Conservation (phyloP, 2,888 invertebrate genomes). For the Agapetus fuscipes region DNA sequence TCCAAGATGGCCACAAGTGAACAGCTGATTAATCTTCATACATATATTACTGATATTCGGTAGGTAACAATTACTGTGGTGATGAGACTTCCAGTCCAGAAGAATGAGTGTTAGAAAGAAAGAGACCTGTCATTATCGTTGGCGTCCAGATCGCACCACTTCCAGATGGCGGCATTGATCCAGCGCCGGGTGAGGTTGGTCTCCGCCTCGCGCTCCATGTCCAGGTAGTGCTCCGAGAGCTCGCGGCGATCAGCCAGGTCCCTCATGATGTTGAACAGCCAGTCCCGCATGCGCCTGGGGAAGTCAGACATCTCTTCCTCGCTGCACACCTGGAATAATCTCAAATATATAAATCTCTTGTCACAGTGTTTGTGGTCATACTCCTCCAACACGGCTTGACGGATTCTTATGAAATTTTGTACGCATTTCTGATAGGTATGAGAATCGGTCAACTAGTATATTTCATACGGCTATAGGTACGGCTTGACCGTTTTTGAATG, state of each 20-base stretch:
- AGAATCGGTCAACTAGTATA: neutral
- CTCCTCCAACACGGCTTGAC: too few relatives aligned
- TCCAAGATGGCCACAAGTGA: too few relatives aligned
- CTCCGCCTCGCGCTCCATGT: conserved; percentile 86
- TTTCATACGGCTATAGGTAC: too few relatives aligned
- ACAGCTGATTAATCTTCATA: too few relatives aligned
- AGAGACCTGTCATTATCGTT: conserved; percentile 85
- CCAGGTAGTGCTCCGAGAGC: conserved; percentile 69
- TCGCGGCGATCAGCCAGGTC: conserved; percentile 85
- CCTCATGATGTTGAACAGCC: conserved; percentile 96
- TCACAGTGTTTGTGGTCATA: too few relatives aligned
- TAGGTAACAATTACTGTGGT: too few relatives aligned
- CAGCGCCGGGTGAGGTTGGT: conserved; percentile 73
- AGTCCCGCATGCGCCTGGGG: conserved; percentile 94
- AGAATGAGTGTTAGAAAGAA: too few relatives aligned
- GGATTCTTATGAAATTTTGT: too few relatives aligned
- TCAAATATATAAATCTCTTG: conserved; percentile 5
- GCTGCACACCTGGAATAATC: conserved; percentile 53
- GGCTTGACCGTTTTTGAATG: too few relatives aligned
- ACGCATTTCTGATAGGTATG: too few relatives aligned
- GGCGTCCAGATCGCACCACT: conserved; percentile 94
- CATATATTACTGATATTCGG: too few relatives aligned
- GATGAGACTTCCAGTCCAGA: too few relatives aligned
- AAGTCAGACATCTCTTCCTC: conserved; percentile 88
- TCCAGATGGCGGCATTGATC: conserved; percentile 95